phyloP scores from a whole-genome alignment of 2,113 vertebrate genomes.

The Harpagus bidentatus region DNA sequence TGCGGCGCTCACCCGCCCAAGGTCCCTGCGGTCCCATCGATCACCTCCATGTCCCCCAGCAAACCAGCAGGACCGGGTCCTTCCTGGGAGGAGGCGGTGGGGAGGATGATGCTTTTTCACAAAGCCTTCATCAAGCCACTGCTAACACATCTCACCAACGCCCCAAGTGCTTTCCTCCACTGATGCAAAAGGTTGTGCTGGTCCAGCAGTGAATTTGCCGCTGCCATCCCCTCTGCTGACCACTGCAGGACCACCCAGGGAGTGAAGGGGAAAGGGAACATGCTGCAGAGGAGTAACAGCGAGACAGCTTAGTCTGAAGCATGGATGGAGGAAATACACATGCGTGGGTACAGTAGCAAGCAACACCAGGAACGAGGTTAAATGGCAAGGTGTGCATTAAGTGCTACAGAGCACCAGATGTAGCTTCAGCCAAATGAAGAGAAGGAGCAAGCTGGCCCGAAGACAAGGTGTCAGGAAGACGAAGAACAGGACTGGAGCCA shows the following conservation, averaged over 20 bases:
- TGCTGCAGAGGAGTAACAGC: not conserved
- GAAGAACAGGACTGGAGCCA: not conserved
- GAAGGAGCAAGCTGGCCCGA: not conserved
- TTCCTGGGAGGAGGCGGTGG: not conserved
- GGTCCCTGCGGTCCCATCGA: not conserved
- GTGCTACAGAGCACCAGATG: not conserved
- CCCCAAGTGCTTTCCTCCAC: not conserved
- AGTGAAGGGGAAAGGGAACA: not conserved
- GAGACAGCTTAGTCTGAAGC: not conserved
- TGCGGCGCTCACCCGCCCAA: accelerated
- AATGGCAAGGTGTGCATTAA: not conserved
- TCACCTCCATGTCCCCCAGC: not conserved
- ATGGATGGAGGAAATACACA: not conserved
- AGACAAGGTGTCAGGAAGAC: not conserved
- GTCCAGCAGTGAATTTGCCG: not conserved
- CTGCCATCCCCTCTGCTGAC: not conserved
- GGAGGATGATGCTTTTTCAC: not conserved
- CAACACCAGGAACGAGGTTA: not conserved
- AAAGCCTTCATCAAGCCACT: not conserved
- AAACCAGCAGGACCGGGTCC: not conserved
- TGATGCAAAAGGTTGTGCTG: not conserved
- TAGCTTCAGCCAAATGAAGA: not conserved
- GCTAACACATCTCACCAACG: not conserved
- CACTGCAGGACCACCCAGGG: not conserved
- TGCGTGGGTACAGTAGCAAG: not conserved